Evolutionary conservation across 2,888 invertebrate species (phyloP).

Genomic region (Oasisia sp.): DNA sequence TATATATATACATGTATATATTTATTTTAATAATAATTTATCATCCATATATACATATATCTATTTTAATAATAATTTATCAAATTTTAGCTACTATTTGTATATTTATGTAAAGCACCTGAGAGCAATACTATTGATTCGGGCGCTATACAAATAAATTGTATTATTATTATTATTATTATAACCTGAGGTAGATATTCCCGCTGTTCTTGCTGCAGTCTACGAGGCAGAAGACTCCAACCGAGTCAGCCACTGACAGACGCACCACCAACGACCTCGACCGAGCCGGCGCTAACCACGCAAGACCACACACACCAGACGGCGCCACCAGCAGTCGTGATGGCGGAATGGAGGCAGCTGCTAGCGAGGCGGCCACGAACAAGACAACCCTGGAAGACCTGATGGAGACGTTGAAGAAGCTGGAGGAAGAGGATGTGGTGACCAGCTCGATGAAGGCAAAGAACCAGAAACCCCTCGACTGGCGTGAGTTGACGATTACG

Average conservation of each 20-base stretch:
- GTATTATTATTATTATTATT: too few relatives aligned
- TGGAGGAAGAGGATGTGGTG: slow-evolving; percentile 63
- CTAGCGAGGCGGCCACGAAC: slow-evolving; percentile 35
- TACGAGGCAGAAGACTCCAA: neutral
- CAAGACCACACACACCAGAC: neutral
- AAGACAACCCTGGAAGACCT: slow-evolving; percentile 60
- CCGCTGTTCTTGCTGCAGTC: neutral
- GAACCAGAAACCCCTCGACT: slow-evolving; percentile 42
- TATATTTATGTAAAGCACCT: too few relatives aligned
- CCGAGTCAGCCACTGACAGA: neutral
- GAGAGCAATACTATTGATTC: too few relatives aligned
- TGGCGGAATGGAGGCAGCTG: neutral
- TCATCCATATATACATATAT: too few relatives aligned
- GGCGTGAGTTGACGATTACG: slow-evolving; percentile 51
- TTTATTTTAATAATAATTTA: too few relatives aligned
- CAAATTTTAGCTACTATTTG: too few relatives aligned
- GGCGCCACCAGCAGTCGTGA: neutral
- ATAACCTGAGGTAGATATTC: too few relatives aligned
- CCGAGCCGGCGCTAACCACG: slow-evolving; percentile 14
- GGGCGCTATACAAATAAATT: too few relatives aligned
- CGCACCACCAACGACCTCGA: neutral
- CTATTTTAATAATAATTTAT: too few relatives aligned
- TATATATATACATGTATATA: too few relatives aligned
- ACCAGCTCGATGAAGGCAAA: slow-evolving; percentile 30
- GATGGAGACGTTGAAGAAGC: slow-evolving; percentile 61